These are phyloP conservation scores for Alligator sinensis DNA, from an alignment of 2,113 vertebrate genomes.

Conservation along the genomic window DNA sequence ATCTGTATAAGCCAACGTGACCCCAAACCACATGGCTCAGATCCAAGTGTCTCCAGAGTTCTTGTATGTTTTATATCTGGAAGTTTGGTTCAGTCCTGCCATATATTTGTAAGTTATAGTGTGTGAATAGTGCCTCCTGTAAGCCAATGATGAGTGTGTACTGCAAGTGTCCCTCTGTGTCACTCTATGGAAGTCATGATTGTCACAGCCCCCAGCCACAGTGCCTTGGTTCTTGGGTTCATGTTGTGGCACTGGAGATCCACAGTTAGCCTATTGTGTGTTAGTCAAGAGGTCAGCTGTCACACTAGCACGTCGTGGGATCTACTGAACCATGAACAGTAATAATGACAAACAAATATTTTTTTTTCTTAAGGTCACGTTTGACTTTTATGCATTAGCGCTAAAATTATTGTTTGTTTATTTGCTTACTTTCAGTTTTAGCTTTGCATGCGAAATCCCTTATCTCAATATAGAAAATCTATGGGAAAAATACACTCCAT, in stretches of 20 bases:
- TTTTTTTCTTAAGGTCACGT: background rate
- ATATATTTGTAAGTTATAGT: no score
- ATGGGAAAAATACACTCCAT: background rate
- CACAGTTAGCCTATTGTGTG: no score
- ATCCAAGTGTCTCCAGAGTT: background rate
- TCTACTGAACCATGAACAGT: background rate
- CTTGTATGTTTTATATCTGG: background rate
- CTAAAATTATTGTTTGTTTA: background rate
- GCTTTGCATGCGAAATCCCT: background rate
- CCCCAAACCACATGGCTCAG: background rate
- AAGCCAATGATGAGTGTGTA: no score
- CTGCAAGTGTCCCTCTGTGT: no score
- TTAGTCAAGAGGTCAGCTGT: no score
- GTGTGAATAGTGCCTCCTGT: no score
- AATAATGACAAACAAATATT: background rate
- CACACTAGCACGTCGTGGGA: background rate
- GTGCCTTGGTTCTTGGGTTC: no score
- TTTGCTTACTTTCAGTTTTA: background rate
- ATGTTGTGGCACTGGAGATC: no score
- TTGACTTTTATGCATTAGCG: background rate
- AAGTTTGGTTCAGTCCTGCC: background rate
- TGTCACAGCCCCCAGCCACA: no score
- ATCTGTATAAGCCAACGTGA: background rate
- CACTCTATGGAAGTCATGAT: no score
- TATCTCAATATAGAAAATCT: background rate